These are phyloP conservation scores for Halocaridina rubra DNA, from an alignment of 2,888 invertebrate genomes.

Conservation along the genomic window DNA sequence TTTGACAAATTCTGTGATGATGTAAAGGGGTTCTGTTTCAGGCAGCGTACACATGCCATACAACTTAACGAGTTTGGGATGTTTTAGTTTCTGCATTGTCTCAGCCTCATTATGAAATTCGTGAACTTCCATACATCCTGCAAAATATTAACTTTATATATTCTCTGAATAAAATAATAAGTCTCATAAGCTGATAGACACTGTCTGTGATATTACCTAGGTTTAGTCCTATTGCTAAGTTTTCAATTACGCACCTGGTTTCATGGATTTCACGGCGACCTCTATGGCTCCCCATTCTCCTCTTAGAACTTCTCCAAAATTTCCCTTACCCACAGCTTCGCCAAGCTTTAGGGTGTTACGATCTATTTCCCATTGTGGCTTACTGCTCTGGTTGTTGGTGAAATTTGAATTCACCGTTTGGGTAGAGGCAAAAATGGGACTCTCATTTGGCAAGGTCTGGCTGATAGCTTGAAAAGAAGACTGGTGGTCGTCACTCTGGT, in stretches of 20 bases:
- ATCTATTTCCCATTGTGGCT: neutral
- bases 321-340: neutral
- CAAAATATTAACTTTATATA: too few relatives aligned
- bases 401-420: too few relatives aligned
- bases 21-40: neutral
- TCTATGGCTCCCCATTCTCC: neutral
- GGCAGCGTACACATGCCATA: neutral
- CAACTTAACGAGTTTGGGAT: slow-evolving; percentile 6
- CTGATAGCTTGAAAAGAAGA: too few relatives aligned
- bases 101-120: neutral
- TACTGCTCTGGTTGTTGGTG: too few relatives aligned
- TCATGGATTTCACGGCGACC: neutral
- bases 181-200: too few relatives aligned
- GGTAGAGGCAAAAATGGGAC: too few relatives aligned
- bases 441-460: too few relatives aligned
- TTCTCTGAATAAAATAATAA: too few relatives aligned
- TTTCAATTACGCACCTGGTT: neutral
- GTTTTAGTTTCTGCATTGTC: slow-evolving; percentile 2
- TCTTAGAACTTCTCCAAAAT: neutral
- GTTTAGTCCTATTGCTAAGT: neutral
- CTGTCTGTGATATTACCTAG: neutral
- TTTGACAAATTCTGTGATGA: neutral
- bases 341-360: neutral
- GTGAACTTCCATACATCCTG: neutral
- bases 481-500: too few relatives aligned